Conservation (phyloP, 1,140 invertebrate genomes). For the Phymorhynchus buccinoides region DNA sequence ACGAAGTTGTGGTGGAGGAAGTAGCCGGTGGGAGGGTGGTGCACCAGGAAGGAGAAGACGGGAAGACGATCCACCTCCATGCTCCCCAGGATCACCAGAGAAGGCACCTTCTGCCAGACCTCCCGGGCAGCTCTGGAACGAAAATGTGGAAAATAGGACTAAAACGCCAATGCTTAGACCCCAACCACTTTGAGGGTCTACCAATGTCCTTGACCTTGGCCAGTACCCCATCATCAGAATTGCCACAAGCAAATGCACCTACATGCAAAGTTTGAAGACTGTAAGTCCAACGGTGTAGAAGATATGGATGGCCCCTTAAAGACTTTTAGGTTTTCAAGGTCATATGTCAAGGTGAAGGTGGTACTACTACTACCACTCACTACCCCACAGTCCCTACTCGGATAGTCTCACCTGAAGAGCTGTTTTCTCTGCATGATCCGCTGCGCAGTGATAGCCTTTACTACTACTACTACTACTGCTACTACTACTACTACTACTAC, state of each 20-base stretch:
- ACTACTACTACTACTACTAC: too few species aligned
- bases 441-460: too few species aligned
- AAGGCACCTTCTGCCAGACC: conserved; percentile 73
- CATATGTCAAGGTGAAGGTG: too few species aligned
- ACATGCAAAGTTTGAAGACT: not conserved
- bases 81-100: conserved; percentile 87
- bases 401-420: too few species aligned
- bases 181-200: not conserved
- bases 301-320: too few species aligned
- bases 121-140: conserved; percentile 48
- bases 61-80: conserved; percentile 80
- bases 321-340: too few species aligned
- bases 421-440: too few species aligned
- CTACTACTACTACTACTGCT: too few species aligned
- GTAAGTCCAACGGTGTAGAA: not conserved
- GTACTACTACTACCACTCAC: too few species aligned
- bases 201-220: not conserved
- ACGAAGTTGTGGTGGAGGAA: conserved; percentile 94
- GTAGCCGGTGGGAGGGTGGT: conserved; percentile 79
- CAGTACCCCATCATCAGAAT: too few species aligned
- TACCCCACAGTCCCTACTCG: too few species aligned
- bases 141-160: not conserved
- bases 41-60: conserved; percentile 89
- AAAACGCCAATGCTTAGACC: not conserved
- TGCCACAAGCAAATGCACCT: not conserved